Evolutionary conservation across 2,888 invertebrate genomes (phyloP).

Genomic region (Lamproptera curius): DNA sequence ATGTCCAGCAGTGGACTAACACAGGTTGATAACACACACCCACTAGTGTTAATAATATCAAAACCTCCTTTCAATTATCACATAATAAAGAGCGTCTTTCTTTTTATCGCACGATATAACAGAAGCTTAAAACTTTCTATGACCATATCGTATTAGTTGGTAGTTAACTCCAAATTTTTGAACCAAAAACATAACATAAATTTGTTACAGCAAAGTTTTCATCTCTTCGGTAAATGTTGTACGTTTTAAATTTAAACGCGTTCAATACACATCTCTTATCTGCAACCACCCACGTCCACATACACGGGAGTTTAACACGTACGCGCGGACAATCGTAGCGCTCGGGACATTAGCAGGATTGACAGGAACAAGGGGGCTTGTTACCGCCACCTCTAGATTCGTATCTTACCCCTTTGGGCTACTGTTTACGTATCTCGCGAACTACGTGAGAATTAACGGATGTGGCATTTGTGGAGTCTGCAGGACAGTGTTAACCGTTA

Average conservation of each 20-base stretch:
- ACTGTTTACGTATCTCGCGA: constrained; percentile 59
- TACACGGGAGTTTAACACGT: background rate
- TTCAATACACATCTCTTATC: constrained; percentile 1
- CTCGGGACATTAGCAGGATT: constrained; percentile 65
- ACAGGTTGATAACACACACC: no score
- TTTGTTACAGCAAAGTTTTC: background rate
- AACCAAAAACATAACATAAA: background rate
- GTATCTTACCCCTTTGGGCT: constrained; percentile 68
- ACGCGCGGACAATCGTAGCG: constrained; percentile 25
- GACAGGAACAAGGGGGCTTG: constrained; percentile 70
- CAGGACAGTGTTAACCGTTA: no score
- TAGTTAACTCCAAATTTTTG: background rate
- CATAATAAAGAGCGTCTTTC: background rate
- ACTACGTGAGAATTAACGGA: no score
- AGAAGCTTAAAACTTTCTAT: no score
- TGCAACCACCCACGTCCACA: constrained; percentile 15
- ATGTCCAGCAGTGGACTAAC: no score
- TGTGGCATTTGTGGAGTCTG: no score
- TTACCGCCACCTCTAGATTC: constrained; percentile 62
- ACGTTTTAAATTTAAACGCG: no score
- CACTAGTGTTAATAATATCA: no score
- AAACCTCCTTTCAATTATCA: no score
- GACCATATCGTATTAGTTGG: background rate
- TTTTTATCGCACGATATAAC: background rate
- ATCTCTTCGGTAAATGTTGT: background rate